phyloP scores from a whole-genome alignment of 2,888 invertebrate genomes.

The Drosophila nr. medialis region DNA sequence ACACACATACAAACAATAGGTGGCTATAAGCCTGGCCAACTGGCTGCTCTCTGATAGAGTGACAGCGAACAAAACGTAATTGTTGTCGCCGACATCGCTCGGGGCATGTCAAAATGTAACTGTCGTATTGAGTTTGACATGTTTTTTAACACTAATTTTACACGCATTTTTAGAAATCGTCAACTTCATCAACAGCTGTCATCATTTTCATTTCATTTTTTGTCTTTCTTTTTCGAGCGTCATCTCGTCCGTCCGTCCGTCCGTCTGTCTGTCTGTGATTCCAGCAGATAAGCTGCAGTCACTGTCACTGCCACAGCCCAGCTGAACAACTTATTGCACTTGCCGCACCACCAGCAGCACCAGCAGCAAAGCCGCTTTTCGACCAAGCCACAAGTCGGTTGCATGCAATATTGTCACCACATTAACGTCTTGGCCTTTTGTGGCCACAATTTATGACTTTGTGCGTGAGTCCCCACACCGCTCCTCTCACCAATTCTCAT shows the following conservation, averaged over 20 bases:
- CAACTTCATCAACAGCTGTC: conserved; percentile 80
- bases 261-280: conserved; percentile 54
- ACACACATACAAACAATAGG: not conserved
- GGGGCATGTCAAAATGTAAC: conserved; percentile 75
- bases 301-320: conserved; percentile 46
- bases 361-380: conserved; percentile 65
- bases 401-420: conserved; percentile 81
- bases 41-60: conserved; percentile 16
- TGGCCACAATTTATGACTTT: conserved; percentile 75
- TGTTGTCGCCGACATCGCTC: conserved; percentile 65
- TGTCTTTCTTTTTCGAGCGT: conserved; percentile 45
- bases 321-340: conserved; percentile 48
- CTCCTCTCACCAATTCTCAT: not conserved
- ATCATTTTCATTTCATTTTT: conserved; percentile 55
- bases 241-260: conserved; percentile 56
- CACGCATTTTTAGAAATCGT: conserved; percentile 81
- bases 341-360: conserved; percentile 32
- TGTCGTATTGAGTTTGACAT: conserved; percentile 79
- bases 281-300: conserved; percentile 67
- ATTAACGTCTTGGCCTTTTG: conserved; percentile 80
- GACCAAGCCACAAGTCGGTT: conserved; percentile 56
- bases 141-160: conserved; percentile 81
- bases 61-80: conserved; percentile 67
- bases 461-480: conserved; percentile 49
- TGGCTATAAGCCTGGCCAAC: conserved; percentile 19